Percentiles rank a stretch among this genome's conserved stretches.
These are phyloP conservation scores for Luffia ferchaultella DNA, from an alignment of 2,888 invertebrate genomes.

Conservation along the genomic window DNA sequence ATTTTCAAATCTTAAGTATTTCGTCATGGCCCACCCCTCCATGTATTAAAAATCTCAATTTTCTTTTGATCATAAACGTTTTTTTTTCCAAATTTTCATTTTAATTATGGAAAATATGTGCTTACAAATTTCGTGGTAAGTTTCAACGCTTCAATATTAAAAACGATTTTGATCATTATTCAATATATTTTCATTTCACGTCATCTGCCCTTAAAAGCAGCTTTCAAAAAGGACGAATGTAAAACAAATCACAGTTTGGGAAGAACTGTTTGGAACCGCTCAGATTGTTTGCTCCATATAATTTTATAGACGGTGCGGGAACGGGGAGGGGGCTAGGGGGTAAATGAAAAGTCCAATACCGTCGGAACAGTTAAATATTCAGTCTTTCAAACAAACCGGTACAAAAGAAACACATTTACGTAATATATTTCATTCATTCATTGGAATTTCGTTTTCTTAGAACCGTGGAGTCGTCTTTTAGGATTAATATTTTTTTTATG, in stretches of 20 bases:
- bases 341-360: conserved; percentile 33
- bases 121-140: no score
- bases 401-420: conserved; percentile 39
- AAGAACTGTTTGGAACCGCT: conserved; percentile 19
- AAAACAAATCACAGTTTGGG: conserved; percentile 24
- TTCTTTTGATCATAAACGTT: no score
- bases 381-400: conserved; percentile 23
- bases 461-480: conserved; percentile 9
- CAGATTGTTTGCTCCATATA: conserved; percentile 42
- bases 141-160: no score
- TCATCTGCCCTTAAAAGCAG: no score
- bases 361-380: conserved; percentile 29
- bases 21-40: no score
- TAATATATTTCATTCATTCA: conserved; percentile 37
- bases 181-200: no score
- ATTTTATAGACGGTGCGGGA: conserved; percentile 34
- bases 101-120: no score
- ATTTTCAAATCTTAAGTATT: no score
- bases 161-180: no score
- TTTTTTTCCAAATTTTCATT: no score
- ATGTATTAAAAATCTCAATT: no score
- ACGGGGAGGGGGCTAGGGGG: conserved; percentile 7
- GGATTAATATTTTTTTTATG: conserved; percentile 9
- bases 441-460: conserved; percentile 10
- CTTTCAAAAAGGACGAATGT: not conserved